Evolutionary conservation across 2,888 invertebrate genomes (phyloP).

Genomic region (Piscicola geometra): DNA sequence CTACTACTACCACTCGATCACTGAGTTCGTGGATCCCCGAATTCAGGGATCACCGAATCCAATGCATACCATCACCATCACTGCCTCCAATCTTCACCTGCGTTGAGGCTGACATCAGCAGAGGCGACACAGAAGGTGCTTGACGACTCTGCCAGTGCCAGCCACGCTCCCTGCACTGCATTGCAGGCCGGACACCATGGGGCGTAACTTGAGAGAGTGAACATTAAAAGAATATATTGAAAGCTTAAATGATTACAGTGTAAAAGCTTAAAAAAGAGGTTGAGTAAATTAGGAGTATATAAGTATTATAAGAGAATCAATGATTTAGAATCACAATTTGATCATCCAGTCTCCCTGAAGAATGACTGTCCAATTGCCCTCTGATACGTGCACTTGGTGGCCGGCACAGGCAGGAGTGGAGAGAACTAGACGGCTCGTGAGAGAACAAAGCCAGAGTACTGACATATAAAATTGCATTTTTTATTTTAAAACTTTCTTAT

Average conservation of each 20-base stretch:
- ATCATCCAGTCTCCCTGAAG: slow-evolving; percentile 2
- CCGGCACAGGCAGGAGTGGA: neutral
- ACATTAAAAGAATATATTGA: no score
- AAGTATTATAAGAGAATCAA: neutral
- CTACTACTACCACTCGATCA: no score
- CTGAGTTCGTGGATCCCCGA: neutral
- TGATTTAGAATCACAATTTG: neutral
- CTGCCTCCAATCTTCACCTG: neutral
- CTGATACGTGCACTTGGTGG: neutral
- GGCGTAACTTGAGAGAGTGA: neutral
- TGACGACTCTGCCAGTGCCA: neutral
- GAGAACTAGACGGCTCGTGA: neutral
- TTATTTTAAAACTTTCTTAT: no score
- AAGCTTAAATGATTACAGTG: no score
- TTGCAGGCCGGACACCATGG: slow-evolving; percentile 11
- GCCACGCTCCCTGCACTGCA: neutral
- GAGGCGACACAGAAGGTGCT: neutral
- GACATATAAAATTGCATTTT: neutral
- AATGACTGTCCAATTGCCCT: neutral
- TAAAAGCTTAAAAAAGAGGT: no score
- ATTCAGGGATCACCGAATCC: neutral
- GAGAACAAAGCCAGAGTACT: neutral
- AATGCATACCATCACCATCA: neutral
- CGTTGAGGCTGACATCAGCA: neutral
- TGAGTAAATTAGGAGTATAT: no score